Percentiles rank a stretch among this genome's conserved stretches.
Conservation (phyloP, 2,888 invertebrate genomes). For the Patella pellucida region DNA sequence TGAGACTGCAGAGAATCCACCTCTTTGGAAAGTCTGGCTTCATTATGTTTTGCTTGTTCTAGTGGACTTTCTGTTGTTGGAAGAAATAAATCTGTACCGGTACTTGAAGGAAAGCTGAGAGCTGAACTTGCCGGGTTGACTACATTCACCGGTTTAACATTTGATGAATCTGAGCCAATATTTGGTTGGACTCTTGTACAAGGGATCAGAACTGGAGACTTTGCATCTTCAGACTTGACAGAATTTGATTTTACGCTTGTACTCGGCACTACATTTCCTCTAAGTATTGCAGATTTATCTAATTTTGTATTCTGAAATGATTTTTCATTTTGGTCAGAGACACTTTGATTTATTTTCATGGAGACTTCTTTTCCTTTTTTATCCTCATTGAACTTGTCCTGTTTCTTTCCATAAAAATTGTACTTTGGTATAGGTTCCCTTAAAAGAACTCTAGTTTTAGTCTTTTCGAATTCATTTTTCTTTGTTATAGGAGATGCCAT, state of each 20-base stretch:
- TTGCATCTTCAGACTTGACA: background rate
- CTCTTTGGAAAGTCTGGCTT: conserved; percentile 46
- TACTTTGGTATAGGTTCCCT: conserved; percentile 57
- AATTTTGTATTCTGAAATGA: background rate
- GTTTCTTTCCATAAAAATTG: conserved; percentile 46
- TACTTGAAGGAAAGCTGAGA: conserved; percentile 1
- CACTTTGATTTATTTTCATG: conserved; percentile 1
- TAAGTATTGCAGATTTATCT: background rate
- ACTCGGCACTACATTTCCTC: background rate
- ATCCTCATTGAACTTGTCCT: conserved; percentile 32
- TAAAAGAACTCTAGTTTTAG: conserved; percentile 40
- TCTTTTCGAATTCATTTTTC: conserved; percentile 29
- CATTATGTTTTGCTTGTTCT: conserved; percentile 31
- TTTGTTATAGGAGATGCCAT: conserved; percentile 31
- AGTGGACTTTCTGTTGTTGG: background rate
- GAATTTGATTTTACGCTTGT: background rate
- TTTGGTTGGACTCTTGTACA: background rate
- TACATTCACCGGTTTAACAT: background rate
- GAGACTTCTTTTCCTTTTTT: conserved; percentile 15
- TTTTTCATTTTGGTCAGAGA: conserved; percentile 9
- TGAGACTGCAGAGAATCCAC: conserved; percentile 49
- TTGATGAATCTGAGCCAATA: background rate
- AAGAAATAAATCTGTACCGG: background rate
- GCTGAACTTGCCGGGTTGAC: conserved; percentile 1
- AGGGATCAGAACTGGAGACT: background rate